Conservation (phyloP, 2,888 invertebrate genomes). For the Brachylomia viminalis region DNA sequence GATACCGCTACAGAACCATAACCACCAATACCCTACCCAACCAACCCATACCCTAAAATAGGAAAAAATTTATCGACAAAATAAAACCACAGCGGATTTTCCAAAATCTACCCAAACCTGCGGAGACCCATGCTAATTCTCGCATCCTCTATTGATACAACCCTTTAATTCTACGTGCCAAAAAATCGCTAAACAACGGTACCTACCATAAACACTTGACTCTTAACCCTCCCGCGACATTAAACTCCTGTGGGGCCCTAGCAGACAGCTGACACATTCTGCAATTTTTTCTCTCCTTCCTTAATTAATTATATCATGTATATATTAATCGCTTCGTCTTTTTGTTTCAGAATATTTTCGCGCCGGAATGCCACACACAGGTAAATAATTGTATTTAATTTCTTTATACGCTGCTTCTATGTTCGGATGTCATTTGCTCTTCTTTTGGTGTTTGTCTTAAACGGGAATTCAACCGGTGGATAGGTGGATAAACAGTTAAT, state of each 20-base stretch:
- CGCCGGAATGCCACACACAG: constrained; percentile 86
- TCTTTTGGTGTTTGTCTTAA: constrained; percentile 8
- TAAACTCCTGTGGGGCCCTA: constrained; percentile 29
- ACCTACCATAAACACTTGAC: neutral
- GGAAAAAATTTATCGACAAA: too few relatives aligned
- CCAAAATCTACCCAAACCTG: neutral
- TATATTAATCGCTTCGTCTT: constrained; percentile 50
- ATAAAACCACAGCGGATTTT: neutral
- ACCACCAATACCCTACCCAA: too few relatives aligned
- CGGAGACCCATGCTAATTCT: neutral
- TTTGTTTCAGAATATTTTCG: constrained; percentile 69
- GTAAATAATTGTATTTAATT: constrained; percentile 71
- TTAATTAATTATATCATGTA: constrained; percentile 57
- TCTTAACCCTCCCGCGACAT: constrained; percentile 36
- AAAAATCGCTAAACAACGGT: constrained; percentile 5
- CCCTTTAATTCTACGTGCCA: neutral
- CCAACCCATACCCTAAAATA: too few relatives aligned
- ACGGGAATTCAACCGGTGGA: constrained; percentile 7
- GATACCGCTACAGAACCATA: too few relatives aligned
- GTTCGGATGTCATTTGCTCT: neutral
- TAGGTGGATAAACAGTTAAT: constrained; percentile 11
- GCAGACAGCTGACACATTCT: constrained; percentile 57
- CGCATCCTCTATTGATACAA: neutral
- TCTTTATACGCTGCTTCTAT: constrained; percentile 24
- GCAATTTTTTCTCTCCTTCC: constrained; percentile 23